Conservation (phyloP, 2,113 vertebrate species). For the Callipepla squamata region DNA sequence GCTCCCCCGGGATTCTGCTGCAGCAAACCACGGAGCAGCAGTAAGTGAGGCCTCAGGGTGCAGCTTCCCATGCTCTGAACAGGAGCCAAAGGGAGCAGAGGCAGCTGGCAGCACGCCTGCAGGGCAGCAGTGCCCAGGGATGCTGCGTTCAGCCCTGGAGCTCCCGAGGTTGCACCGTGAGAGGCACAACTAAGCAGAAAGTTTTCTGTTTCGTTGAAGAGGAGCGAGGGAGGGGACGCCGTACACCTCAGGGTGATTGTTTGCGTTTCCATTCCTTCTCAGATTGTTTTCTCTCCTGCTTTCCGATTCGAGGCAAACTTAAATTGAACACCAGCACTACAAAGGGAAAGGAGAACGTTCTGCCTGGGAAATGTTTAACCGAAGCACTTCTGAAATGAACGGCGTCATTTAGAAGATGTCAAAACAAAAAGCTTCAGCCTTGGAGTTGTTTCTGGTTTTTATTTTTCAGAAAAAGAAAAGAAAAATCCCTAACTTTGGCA, state of each 20-base stretch:
- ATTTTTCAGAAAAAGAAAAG: accelerated
- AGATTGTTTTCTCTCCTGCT: not conserved
- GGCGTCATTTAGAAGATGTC: not conserved
- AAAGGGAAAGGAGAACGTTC: not conserved
- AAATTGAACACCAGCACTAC: not conserved
- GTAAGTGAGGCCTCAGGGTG: not conserved
- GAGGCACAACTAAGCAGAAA: not conserved
- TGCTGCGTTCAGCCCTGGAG: not conserved
- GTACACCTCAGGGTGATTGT: not conserved
- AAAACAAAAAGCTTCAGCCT: conserved; percentile 7
- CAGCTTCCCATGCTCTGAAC: not conserved
- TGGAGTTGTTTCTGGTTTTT: not conserved
- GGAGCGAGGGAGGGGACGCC: not conserved
- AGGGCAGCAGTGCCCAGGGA: not conserved
- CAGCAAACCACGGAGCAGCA: not conserved
- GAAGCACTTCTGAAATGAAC: not conserved
- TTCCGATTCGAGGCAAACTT: not conserved
- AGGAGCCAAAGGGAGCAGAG: not conserved
- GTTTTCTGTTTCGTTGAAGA: not conserved
- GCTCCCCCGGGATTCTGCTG: not conserved
- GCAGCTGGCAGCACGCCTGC: not conserved
- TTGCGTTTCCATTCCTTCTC: not conserved
- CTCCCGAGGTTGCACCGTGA: not conserved
- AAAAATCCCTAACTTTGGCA: not conserved
- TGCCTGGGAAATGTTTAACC: not conserved